phyloP scores from a whole-genome alignment of 1,140 invertebrate genomes.

The Drosophila kohkoa region DNA sequence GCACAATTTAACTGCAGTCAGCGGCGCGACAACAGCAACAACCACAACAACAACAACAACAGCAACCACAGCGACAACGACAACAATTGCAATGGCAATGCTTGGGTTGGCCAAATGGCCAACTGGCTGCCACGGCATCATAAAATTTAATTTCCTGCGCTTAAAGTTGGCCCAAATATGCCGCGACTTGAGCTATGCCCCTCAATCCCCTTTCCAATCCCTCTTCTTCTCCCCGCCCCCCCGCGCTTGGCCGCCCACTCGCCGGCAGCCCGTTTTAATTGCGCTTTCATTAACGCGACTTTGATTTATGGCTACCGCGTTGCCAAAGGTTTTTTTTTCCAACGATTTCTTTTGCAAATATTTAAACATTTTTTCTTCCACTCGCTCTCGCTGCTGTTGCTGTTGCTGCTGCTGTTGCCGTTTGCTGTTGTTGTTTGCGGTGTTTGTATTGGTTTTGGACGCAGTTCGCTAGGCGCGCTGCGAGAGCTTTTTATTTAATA shows the following conservation, averaged over 20 bases:
- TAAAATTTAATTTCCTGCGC: constrained; percentile 83
- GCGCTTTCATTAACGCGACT: constrained; percentile 83
- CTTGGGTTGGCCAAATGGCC: constrained; percentile 68
- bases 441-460: constrained; percentile 76
- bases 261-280: constrained; percentile 74
- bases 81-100: constrained; percentile 25
- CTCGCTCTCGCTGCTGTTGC: neutral
- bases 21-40: constrained; percentile 35
- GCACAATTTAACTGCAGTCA: constrained; percentile 70
- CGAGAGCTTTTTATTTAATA: constrained; percentile 75
- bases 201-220: neutral
- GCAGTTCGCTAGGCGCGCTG: constrained; percentile 42
- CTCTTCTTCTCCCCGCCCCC: neutral
- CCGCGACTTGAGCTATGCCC: constrained; percentile 33
- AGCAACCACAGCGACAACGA: constrained; percentile 25
- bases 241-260: constrained; percentile 25
- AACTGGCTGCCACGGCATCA: constrained; percentile 77
- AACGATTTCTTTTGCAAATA: constrained; percentile 83
- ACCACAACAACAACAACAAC: constrained; percentile 32
- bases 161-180: constrained; percentile 80
- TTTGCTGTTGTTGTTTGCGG: constrained; percentile 4
- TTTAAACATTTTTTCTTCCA: constrained; percentile 64
- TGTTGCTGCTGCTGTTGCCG: neutral
- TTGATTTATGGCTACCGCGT: constrained; percentile 82
- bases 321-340: constrained; percentile 75